Conservation (phyloP, 1,140 invertebrate species). For the Galleria mellonella region DNA sequence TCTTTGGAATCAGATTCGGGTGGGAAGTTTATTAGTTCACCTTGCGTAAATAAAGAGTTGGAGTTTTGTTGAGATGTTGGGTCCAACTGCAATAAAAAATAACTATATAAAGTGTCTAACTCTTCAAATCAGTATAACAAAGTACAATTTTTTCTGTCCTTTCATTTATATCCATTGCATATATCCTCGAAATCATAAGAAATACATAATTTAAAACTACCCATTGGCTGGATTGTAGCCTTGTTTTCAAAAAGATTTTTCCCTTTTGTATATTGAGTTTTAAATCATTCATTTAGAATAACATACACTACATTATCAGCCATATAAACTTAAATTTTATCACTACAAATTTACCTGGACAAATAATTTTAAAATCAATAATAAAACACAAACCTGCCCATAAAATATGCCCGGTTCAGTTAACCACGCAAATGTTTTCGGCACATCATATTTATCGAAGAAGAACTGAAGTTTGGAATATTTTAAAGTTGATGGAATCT, state of each 20-base stretch:
- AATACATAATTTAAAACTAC: no score
- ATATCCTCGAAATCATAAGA: no score
- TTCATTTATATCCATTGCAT: no score
- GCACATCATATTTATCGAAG: slow-evolving; percentile 79
- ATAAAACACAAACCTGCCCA: slow-evolving; percentile 74
- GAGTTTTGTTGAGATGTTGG: slow-evolving; percentile 71
- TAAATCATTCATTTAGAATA: no score
- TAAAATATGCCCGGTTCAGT: slow-evolving; percentile 84
- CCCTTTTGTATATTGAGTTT: no score
- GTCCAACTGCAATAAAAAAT: slow-evolving; percentile 68
- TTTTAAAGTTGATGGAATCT: slow-evolving; percentile 83
- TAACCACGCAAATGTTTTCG: slow-evolving; percentile 91
- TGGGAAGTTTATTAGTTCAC: slow-evolving; percentile 78
- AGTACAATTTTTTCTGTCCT: no score
- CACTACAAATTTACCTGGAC: no score
- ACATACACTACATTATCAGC: no score
- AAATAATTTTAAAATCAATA: not conserved
- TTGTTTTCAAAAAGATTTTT: no score
- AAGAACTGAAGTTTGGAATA: slow-evolving; percentile 90
- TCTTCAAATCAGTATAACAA: no score
- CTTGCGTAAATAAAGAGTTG: slow-evolving; percentile 77
- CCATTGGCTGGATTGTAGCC: no score
- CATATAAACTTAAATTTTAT: no score
- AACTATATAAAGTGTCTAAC: not conserved
- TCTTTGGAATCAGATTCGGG: slow-evolving; percentile 37